Evolutionary conservation across 1,140 invertebrate species (phyloP), one percentile per base, ranked within the genome.

Genomic region (Scaptomyza montana): DNA sequence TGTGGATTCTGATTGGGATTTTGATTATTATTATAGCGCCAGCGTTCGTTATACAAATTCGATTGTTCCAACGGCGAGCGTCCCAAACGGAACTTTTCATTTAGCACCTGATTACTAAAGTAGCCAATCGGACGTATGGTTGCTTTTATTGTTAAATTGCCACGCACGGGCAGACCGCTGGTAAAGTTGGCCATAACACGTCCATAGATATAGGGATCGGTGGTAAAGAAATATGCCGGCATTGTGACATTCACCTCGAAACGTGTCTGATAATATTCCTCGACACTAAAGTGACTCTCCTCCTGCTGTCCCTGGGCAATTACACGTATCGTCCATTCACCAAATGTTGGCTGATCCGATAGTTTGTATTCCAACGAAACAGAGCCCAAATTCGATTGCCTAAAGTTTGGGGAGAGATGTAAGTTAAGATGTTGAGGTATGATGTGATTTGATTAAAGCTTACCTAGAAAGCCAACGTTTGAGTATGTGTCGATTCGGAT

Each of bases 241-340:
- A 98, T 98, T 0, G 97, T 98, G 0, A 99, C 97, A 92, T 99
- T 99, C 0, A 99, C 98, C 93, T 97, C 97, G 84, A 96, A 98
- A 67, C 97, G 93, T 0, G 96, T 97, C 91, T 98, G 97, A 93
- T 98, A 98, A 92, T 98, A 99, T 93, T 99, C 97, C 92, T 99
- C 97, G 0, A 99, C 97, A 3, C 95, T 90, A 92, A 99, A 98
- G 8, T 94, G 94, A 49, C 96, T 95, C 87, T 97, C 96, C 91
- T 98, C 96, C 47, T 96, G 93, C 92, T 98, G 96, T 30, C 96
- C 96, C 91, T 98, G 95, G 2, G 97, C 98, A 68, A 96, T 95
- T 0, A 98, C 96, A 70, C 95, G 94, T 64, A 99, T 97, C 10
- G 94, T 95, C 98, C 98, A 99, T 80, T 97, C 95, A 6, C 98